These are phyloP conservation scores for Melieria crassipennis DNA, from an alignment of 2,888 invertebrate genomes.

Conservation along the genomic window DNA sequence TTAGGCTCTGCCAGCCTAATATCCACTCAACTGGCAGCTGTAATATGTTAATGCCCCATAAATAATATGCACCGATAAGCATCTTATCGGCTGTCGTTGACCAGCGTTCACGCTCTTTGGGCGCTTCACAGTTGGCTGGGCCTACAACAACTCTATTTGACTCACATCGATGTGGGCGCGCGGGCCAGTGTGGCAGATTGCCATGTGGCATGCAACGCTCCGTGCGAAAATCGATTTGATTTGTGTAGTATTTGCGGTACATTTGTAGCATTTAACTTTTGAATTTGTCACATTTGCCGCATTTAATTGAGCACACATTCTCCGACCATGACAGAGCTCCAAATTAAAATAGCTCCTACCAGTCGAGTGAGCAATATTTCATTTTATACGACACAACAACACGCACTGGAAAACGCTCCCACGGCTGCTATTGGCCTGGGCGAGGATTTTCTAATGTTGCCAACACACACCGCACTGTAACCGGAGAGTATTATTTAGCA, in stretches of 20 bases:
- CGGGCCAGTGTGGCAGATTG: not conserved
- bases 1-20: slow-evolving; percentile 16
- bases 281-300: slow-evolving; percentile 14
- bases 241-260: slow-evolving; percentile 13
- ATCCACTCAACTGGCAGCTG: slow-evolving; percentile 8
- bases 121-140: not conserved
- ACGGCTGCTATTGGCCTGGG: too few species aligned
- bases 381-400: too few species aligned
- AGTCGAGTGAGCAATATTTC: too few species aligned
- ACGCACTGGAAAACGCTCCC: too few species aligned
- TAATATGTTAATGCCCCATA: slow-evolving; percentile 37
- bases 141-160: not conserved
- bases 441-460: too few species aligned
- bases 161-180: not conserved
- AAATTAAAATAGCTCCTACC: too few species aligned
- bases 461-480: too few species aligned
- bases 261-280: slow-evolving; percentile 20
- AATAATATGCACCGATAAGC: slow-evolving; percentile 45
- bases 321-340: too few species aligned
- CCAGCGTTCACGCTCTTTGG: not conserved
- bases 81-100: slow-evolving; percentile 36
- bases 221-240: slow-evolving; percentile 29
- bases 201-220: slow-evolving; percentile 12
- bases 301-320: slow-evolving; percentile 15
- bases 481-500: too few species aligned